Conservation (phyloP, 2,888 invertebrate genomes). For the Rhagophthalmus giganteus region DNA sequence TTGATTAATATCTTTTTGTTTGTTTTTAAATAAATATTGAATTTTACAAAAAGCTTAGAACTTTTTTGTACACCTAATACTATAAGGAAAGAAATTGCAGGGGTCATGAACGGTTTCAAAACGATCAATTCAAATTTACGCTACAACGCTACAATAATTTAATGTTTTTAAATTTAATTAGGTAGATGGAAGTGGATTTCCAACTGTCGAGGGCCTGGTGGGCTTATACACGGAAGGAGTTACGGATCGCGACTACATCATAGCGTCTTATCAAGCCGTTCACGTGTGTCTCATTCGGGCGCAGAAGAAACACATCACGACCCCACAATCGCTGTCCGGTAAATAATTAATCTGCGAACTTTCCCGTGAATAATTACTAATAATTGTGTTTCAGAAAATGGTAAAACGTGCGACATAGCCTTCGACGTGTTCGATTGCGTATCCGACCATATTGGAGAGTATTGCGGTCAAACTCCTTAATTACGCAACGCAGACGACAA, state of each 20-base stretch:
- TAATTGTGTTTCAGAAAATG: slow-evolving; percentile 69
- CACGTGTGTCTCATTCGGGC: slow-evolving; percentile 67
- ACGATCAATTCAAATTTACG: too few relatives aligned
- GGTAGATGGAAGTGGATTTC: slow-evolving; percentile 74
- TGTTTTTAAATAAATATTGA: too few relatives aligned
- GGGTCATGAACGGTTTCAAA: too few relatives aligned
- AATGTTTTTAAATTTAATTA: too few relatives aligned
- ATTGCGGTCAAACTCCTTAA: slow-evolving; percentile 62
- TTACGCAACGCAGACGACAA: too few relatives aligned
- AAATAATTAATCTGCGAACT: slow-evolving; percentile 19
- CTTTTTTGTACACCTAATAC: too few relatives aligned
- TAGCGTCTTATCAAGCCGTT: slow-evolving; percentile 73
- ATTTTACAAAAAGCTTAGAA: too few relatives aligned
- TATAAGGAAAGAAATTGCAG: too few relatives aligned
- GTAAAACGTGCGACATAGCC: slow-evolving; percentile 73
- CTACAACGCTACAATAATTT: too few relatives aligned
- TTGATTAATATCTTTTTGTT: too few relatives aligned
- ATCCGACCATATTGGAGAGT: slow-evolving; percentile 75
- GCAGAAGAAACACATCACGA: slow-evolving; percentile 50
- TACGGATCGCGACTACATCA: slow-evolving; percentile 74
- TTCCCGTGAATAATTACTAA: too few relatives aligned
- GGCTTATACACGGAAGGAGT: slow-evolving; percentile 77
- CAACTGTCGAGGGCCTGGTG: slow-evolving; percentile 72
- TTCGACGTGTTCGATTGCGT: slow-evolving; percentile 81
- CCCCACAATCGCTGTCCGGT: slow-evolving; percentile 46